A percentile compares a stretch with the other conserved stretches of the same genome.
phyloP scores from a whole-genome alignment of 2,797 vertebrate genomes.

The Danio albolineatus region DNA sequence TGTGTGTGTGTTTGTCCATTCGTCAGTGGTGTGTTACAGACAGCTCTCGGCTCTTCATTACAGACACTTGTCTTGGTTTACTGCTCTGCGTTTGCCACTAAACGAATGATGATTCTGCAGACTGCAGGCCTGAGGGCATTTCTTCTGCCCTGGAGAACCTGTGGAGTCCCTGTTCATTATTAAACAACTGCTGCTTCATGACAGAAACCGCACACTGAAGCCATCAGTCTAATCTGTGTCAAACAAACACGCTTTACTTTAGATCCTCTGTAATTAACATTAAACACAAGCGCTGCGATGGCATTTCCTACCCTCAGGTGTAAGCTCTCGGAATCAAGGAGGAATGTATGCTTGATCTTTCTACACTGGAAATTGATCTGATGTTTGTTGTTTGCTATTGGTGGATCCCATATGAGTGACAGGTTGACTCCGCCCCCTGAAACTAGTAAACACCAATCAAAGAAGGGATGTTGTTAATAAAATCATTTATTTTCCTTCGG shows the following conservation, averaged over 20 bases:
- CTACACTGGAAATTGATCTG: too few species aligned
- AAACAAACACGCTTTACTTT: constrained; percentile 57
- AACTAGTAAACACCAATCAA: too few species aligned
- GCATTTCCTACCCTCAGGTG: too few species aligned
- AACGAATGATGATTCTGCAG: constrained; percentile 74
- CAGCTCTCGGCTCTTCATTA: constrained; percentile 65
- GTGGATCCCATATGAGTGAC: too few species aligned
- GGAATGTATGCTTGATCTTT: too few species aligned
- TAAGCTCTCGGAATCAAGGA: too few species aligned
- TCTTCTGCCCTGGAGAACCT: constrained; percentile 70
- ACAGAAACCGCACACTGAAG: constrained; percentile 73
- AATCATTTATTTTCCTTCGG: too few species aligned
- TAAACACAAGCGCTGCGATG: too few species aligned
- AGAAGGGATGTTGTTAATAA: too few species aligned
- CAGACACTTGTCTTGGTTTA: constrained; percentile 73
- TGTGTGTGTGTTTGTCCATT: constrained; percentile 71
- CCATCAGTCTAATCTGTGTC: constrained; percentile 74
- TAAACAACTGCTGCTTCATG: constrained; percentile 63
- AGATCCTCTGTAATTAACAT: too few species aligned
- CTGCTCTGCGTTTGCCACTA: constrained; percentile 68
- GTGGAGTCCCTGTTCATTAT: constrained; percentile 57
- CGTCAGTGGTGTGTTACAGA: constrained; percentile 68
- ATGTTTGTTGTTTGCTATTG: too few species aligned
- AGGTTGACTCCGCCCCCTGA: too few species aligned
- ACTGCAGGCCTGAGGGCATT: constrained; percentile 72